Conservation (phyloP, 2,888 invertebrate species). For the Nowickia ferox region DNA sequence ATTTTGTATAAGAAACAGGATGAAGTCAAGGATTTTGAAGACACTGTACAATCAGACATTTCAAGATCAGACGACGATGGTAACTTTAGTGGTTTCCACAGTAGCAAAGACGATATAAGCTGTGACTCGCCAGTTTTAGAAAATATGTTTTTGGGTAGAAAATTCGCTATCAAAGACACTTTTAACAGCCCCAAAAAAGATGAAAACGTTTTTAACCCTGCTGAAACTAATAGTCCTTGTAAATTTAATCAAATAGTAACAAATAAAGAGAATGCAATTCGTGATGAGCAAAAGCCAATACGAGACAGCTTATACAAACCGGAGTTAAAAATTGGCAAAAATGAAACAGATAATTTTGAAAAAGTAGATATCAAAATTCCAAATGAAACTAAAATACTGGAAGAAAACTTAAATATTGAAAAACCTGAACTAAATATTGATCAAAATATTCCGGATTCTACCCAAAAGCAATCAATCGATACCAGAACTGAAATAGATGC, state of each 20-base stretch:
- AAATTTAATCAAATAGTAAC: background rate
- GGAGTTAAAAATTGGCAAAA: background rate
- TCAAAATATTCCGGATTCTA: background rate
- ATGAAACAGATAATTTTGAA: background rate
- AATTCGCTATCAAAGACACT: background rate
- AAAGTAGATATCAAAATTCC: background rate
- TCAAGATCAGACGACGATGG: conserved; percentile 50
- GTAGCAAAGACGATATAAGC: conserved; percentile 39
- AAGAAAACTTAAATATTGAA: background rate
- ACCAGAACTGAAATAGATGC: background rate
- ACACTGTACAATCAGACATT: conserved; percentile 26
- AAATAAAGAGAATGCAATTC: background rate
- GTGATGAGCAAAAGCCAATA: background rate
- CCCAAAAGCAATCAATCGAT: background rate
- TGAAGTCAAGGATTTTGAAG: background rate
- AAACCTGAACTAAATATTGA: background rate
- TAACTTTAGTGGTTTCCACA: conserved; percentile 44
- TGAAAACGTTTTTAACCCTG: background rate
- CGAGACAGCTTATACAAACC: background rate
- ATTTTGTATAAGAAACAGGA: background rate
- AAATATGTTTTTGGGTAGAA: background rate
- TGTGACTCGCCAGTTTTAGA: conserved; percentile 39
- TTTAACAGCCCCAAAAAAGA: background rate
- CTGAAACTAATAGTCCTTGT: background rate
- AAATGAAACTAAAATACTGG: background rate